A percentile compares a stretch with the other conserved stretches of the same genome.
Evolutionary conservation across 1,140 invertebrate species (phyloP).

Genomic region (Drosophila kohkoa): DNA sequence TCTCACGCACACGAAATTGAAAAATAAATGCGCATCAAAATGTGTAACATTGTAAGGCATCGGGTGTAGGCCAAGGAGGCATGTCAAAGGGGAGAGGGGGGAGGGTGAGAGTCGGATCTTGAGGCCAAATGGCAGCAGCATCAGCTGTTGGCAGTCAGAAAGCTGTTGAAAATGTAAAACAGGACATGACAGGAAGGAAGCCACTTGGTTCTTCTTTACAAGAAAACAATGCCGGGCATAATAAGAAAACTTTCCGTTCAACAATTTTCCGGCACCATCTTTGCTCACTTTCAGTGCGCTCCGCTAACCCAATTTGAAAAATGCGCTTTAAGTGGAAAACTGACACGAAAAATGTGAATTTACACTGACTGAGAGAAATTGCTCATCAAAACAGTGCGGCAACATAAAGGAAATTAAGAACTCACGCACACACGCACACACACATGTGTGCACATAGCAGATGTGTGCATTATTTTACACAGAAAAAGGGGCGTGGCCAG

Average conservation of each 20-base stretch:
- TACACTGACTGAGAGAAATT: slow-evolving; percentile 30
- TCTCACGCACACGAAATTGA: slow-evolving; percentile 64
- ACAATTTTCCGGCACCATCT: slow-evolving; percentile 37
- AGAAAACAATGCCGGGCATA: slow-evolving; percentile 43
- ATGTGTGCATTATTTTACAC: slow-evolving; percentile 7
- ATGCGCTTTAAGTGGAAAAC: slow-evolving; percentile 70
- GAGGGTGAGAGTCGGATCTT: neutral
- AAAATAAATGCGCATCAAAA: slow-evolving; percentile 72
- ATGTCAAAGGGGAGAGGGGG: neutral
- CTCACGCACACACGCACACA: slow-evolving; percentile 14
- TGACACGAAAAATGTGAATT: slow-evolving; percentile 47
- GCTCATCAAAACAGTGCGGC: slow-evolving; percentile 47
- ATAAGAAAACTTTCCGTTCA: slow-evolving; percentile 67
- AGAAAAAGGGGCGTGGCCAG: slow-evolving; percentile 49
- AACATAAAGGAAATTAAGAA: slow-evolving; percentile 57
- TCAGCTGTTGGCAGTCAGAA: slow-evolving; percentile 43
- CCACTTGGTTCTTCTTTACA: slow-evolving; percentile 24
- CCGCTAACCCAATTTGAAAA: slow-evolving; percentile 75
- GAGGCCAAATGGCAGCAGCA: slow-evolving; percentile 64
- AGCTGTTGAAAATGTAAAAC: slow-evolving; percentile 17
- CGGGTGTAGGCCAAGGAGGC: neutral
- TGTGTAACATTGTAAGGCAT: slow-evolving; percentile 46
- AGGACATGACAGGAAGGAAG: slow-evolving; percentile 64
- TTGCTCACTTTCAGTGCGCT: slow-evolving; percentile 12
- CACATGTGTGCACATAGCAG: slow-evolving; percentile 19